A percentile compares a stretch with the other conserved stretches of the same genome.
phyloP scores from a whole-genome alignment of 2,797 vertebrate genomes.

The Perdix hodgsoniae region DNA sequence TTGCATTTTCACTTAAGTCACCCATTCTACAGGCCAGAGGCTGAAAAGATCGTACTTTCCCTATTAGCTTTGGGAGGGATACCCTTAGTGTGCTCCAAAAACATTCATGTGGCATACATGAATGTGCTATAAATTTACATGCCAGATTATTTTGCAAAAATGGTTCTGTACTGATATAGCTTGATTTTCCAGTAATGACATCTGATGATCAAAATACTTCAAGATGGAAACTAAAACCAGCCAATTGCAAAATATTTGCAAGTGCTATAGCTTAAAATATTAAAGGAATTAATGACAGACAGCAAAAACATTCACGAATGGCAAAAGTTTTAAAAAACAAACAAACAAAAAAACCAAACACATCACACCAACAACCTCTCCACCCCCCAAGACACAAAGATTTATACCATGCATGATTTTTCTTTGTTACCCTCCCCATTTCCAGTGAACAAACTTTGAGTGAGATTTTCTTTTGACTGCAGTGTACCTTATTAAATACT shows the following conservation, averaged over 20 bases:
- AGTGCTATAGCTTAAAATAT: neutral
- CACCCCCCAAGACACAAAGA: neutral
- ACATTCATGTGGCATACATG: accelerated
- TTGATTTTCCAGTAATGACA: neutral
- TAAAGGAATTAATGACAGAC: neutral
- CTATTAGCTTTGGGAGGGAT: accelerated
- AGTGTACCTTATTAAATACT: neutral
- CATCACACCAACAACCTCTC: neutral
- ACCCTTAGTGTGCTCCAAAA: neutral
- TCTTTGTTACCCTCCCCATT: neutral
- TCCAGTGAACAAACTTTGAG: neutral
- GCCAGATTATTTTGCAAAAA: neutral
- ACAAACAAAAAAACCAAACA: neutral
- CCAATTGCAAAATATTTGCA: neutral
- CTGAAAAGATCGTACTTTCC: neutral
- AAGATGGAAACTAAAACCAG: neutral
- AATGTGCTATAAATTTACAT: neutral
- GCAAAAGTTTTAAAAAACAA: neutral
- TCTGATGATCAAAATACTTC: neutral
- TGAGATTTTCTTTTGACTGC: neutral
- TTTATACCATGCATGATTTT: neutral
- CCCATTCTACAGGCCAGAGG: neutral
- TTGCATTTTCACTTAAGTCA: neutral
- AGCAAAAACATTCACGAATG: neutral
- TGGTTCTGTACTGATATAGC: neutral